Conservation (phyloP, 1,140 invertebrate species). For the Cheumatopsyche charites region DNA sequence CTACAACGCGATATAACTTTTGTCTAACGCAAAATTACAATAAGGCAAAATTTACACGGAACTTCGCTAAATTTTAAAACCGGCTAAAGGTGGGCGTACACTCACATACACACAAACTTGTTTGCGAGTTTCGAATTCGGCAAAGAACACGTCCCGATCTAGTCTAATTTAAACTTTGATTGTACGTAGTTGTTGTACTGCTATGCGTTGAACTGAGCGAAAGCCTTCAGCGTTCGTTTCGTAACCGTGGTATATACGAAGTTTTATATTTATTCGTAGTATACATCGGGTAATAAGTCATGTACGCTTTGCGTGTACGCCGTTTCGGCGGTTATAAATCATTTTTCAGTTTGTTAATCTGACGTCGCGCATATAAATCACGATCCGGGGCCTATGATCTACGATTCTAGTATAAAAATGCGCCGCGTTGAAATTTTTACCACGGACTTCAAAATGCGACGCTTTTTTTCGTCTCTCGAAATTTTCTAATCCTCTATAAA, state of each 20-base stretch:
- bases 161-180: conserved; percentile 49
- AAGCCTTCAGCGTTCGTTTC: too few relatives aligned
- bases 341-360: conserved; percentile 35
- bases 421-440: conserved; percentile 18
- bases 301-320: conserved; percentile 4
- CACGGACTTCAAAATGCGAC: neutral
- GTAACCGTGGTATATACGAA: too few relatives aligned
- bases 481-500: conserved; percentile 12
- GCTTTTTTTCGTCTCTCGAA: neutral
- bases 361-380: conserved; percentile 14
- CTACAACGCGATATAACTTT: too few relatives aligned
- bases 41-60: conserved; percentile 24
- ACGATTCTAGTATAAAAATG: neutral
- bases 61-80: conserved; percentile 21
- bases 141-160: conserved; percentile 47
- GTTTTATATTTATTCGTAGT: conserved; percentile 24
- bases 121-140: conserved; percentile 36
- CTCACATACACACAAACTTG: conserved; percentile 27
- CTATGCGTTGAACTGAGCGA: neutral
- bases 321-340: conserved; percentile 17
- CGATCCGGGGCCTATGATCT: conserved; percentile 17
- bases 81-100: too few relatives aligned
- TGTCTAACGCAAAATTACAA: conserved; percentile 19
- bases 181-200: conserved; percentile 44
- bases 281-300: conserved; percentile 18